Conservation (phyloP, 30 jellyfish, hydroid and myxozoan species). For the Turritopsis rubra region DNA sequence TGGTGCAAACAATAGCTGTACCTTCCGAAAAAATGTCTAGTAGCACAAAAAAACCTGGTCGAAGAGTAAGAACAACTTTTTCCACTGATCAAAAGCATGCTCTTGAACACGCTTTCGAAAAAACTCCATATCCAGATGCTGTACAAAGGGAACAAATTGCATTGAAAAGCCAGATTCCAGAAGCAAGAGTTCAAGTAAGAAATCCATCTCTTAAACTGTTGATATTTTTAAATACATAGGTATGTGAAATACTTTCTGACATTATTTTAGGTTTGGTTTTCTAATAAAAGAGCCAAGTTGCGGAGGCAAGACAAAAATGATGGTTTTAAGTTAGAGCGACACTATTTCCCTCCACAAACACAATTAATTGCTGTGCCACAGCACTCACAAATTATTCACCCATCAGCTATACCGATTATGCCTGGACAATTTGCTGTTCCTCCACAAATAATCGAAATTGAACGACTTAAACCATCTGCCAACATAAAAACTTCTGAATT, state of each 20-base stretch:
- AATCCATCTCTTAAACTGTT: neutral
- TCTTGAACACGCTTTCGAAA: constrained; percentile 76
- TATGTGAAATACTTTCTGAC: no score
- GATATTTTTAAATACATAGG: no score
- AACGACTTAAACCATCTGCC: neutral
- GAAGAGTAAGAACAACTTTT: constrained; percentile 72
- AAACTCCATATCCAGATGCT: constrained; percentile 92
- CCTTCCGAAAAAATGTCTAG: constrained; percentile 11
- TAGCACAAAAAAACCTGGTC: constrained; percentile 55
- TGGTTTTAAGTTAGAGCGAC: neutral
- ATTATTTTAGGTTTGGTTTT: constrained; percentile 98
- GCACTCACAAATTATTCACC: constrained; percentile 21
- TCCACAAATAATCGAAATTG: neutral
- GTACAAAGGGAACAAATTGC: constrained; percentile 82
- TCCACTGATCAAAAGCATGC: constrained; percentile 69
- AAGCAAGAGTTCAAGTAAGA: constrained; percentile 92
- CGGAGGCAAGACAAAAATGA: constrained; percentile 78
- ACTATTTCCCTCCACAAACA: neutral
- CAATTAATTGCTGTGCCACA: constrained; percentile 14
- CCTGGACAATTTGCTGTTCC: constrained; percentile 16
- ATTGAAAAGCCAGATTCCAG: constrained; percentile 68
- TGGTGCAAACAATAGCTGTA: constrained; percentile 4
- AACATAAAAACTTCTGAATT: neutral
- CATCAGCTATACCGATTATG: constrained; percentile 17
- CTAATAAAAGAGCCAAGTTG: constrained; percentile 92